phyloP scores from a whole-genome alignment of 2,113 vertebrate genomes.

The Lycaon pictus region DNA sequence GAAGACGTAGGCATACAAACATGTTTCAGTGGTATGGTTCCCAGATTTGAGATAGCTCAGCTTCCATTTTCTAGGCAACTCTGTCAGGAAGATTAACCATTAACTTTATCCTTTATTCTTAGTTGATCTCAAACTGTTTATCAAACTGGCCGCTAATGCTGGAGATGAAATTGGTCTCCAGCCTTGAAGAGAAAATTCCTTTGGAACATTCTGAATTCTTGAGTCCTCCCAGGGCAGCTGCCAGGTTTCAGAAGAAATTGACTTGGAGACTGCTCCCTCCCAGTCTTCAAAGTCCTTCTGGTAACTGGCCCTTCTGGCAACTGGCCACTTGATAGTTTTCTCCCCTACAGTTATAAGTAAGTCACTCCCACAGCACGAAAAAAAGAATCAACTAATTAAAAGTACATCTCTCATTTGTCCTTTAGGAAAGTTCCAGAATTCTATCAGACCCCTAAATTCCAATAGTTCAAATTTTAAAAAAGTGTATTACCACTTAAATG shows the following conservation, averaged over 20 bases:
- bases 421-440: constrained; percentile 5
- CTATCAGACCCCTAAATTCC: neutral
- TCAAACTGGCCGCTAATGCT: neutral
- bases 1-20: neutral
- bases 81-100: neutral
- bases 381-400: neutral
- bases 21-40: neutral
- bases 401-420: neutral
- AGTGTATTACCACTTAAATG: neutral
- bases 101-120: neutral
- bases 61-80: neutral
- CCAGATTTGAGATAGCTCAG: neutral
- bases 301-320: neutral
- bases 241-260: neutral
- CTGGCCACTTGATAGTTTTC: neutral
- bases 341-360: neutral
- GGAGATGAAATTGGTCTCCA: neutral
- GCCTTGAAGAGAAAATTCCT: neutral
- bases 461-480: neutral
- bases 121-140: neutral
- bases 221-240: neutral
- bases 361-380: neutral
- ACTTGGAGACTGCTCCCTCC: neutral
- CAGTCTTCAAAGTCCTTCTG: neutral
- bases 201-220: neutral